Conservation (phyloP, 2,797 vertebrate genomes). For the Aulostomus chinensis region DNA sequence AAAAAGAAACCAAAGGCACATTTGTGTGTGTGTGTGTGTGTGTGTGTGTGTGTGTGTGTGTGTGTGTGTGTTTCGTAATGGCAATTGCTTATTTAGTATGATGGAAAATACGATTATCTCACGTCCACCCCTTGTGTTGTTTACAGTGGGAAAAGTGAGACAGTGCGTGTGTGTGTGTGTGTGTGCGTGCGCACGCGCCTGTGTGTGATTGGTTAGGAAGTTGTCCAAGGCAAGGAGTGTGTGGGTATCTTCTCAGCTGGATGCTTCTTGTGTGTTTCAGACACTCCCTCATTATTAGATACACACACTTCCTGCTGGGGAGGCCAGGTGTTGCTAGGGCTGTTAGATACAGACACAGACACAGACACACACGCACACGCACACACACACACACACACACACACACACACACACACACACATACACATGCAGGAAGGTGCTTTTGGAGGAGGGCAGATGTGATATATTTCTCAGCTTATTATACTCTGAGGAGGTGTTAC, state of each 20-base stretch:
- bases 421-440: background rate
- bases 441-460: slow-evolving; percentile 29
- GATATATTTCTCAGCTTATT: slow-evolving; percentile 42
- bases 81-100: slow-evolving; percentile 56
- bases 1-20: slow-evolving; percentile 54
- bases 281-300: slow-evolving; percentile 68
- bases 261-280: slow-evolving; percentile 47
- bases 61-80: slow-evolving; percentile 9
- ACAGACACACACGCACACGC: slow-evolving; percentile 13
- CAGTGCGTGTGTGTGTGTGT: background rate
- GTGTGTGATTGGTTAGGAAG: too few species aligned
- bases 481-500: slow-evolving; percentile 34
- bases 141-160: slow-evolving; percentile 9
- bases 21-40: slow-evolving; percentile 45
- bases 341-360: slow-evolving; percentile 37
- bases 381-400: background rate
- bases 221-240: slow-evolving; percentile 6
- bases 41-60: slow-evolving; percentile 3
- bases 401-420: background rate
- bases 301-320: slow-evolving; percentile 56
- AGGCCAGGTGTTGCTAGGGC: slow-evolving; percentile 61
- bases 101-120: slow-evolving; percentile 64
- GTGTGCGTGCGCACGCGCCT: too few species aligned
- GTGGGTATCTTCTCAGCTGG: slow-evolving; percentile 27
- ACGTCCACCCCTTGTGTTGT: slow-evolving; percentile 27